Evolutionary conservation across 2,113 vertebrate species (phyloP), one percentile per base, ranked within the genome.

Genomic region (Pseudopodoces humilis): DNA sequence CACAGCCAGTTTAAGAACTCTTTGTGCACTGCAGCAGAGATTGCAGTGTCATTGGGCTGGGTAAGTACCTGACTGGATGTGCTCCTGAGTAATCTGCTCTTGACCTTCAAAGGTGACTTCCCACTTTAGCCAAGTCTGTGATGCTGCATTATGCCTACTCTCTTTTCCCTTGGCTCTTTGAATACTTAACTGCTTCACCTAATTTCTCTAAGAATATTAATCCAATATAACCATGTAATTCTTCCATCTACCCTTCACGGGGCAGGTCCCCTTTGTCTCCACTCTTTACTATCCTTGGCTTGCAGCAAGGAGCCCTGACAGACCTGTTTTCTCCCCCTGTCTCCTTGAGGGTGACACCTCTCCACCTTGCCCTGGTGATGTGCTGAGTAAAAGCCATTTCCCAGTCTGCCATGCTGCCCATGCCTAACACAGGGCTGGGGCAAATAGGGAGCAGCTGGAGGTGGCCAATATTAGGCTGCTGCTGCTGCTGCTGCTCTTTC

Each of bases 401-500:
- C 67, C 62, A 47, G 13, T 52, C 63, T 86, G 37, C 31, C 11
- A 11, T 41, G 11, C 9, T 92, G 52, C 13, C 4, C 6, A 5
- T 41, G 37, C 0, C 5, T 70, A 52, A 53, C 1, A 1, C 20
- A 24, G 2, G 1, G 37, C 49, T 3, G 3, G 15, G 46, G 13
- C 2, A 31, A 68, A 37, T 2, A 7, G 22, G 21, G 25, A 46
- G 13, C 0, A 8, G 19, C 44, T 43, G 47, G 46, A 69, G 31
- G 10, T 1, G 1, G 31, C 52, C 4, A 5, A 5, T 18, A 10
- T 20, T 25, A 28, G 16, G 43, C 31, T 72, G 35, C 49, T 9
- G 3, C 78, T 72, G 35, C 49, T 9, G 3, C 78, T 39, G 37
- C 37, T 87, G 49, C 28, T 55, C 44, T 55, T 60, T 70, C 76